Base-by-base conservation (phyloP, 2,113 vertebrate species). In the Zosterops lateralis region DNA sequence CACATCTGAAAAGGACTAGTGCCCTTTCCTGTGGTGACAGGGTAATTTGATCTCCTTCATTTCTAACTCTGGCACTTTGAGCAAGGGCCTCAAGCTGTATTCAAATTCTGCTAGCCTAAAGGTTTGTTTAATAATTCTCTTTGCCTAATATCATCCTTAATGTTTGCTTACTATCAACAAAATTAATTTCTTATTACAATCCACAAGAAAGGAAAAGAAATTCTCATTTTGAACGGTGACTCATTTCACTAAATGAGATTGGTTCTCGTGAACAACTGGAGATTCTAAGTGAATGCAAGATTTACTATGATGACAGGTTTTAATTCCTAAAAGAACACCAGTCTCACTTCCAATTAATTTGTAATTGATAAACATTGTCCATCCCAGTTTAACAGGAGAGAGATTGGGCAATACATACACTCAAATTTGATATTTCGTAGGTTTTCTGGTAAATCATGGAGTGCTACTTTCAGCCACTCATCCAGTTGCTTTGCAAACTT, bases 401-500 rank as follows among this genome's bases (percentile, higher is more conserved):
- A 86, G 6, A 36, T 1, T 71, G 71, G 48, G 32, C 31, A 72
- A 84, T 84, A 98, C 99, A 87, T 97, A 99, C 99, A 87, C 96
- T 99, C 99, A 97, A 99, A 99, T 96, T 99, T 99, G 96, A 99
- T 99, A 93, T 99, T 99, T 89, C 99, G 98, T 97, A 99, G 96
- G 93, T 99, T 99, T 96, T 99, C 99, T 7, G 99, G 99, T 80
- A 99, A 98, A 96, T 99, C 98, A 0, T 99, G 99, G 80, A 99
- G 98, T 87, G 99, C 99, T 93, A 99, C 98, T 97, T 99, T 99
- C 40, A 99, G 98, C 99, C 99, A 99, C 95, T 99, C 99, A 9
- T 99, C 99, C 76, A 99, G 98, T 93, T 99, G 99, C 97, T 99
- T 99, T 96, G 99, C 99, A 98, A 99, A 99, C 97, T 99, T 99